Evolutionary conservation across 2,888 invertebrate genomes (phyloP).

Genomic region (Campoplex capitator): DNA sequence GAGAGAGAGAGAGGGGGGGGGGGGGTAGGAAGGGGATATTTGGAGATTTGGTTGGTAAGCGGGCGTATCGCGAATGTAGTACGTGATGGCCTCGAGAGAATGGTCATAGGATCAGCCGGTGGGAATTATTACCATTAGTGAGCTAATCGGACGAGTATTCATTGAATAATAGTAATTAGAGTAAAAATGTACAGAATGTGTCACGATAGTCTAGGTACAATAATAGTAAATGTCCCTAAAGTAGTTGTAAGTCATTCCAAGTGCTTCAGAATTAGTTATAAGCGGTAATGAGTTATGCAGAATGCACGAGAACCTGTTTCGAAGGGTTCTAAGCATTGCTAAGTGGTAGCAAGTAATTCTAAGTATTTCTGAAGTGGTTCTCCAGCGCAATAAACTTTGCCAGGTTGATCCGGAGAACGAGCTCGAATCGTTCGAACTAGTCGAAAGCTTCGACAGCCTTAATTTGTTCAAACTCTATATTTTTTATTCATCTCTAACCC

Average conservation of each 20-base stretch:
- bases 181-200: neutral
- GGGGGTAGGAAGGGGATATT: neutral
- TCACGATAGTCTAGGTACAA: neutral
- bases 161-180: constrained; percentile 15
- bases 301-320: neutral
- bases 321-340: neutral
- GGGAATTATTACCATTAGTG: constrained; percentile 40
- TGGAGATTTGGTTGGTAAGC: constrained; percentile 27
- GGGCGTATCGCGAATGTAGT: constrained; percentile 15
- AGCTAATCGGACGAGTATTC: neutral
- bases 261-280: neutral
- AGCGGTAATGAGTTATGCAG: neutral
- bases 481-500: neutral
- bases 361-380: neutral
- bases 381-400: neutral
- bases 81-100: constrained; percentile 27
- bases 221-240: neutral
- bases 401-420: neutral
- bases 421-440: neutral
- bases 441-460: neutral
- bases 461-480: neutral
- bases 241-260: neutral
- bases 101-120: constrained; percentile 22
- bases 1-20: neutral
- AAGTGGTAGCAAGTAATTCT: neutral